These are phyloP conservation scores for Xiphophorus couchianus DNA, from an alignment of 2,113 vertebrate species.

Conservation along the genomic window DNA sequence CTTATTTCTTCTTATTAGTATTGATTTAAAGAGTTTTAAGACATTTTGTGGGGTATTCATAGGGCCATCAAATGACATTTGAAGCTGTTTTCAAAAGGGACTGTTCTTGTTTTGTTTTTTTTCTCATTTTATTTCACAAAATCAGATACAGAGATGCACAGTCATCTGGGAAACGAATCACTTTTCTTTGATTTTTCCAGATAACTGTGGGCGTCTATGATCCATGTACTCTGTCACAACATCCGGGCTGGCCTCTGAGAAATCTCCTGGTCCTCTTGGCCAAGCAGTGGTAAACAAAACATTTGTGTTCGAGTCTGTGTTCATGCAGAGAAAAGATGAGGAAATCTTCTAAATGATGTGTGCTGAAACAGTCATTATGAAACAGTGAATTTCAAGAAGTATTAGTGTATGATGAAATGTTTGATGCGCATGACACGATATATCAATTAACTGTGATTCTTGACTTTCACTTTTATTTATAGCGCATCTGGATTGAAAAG, in stretches of 20 bases:
- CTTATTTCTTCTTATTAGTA: background rate
- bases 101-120: background rate
- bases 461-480: background rate
- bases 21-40: background rate
- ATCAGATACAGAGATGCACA: background rate
- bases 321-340: background rate
- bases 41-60: background rate
- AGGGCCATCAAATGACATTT: background rate
- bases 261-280: slow-evolving; percentile 92
- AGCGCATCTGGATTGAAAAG: background rate
- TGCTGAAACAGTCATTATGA: background rate
- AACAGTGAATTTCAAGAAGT: slow-evolving; percentile 13
- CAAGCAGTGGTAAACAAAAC: slow-evolving; percentile 84
- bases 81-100: background rate
- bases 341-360: slow-evolving; percentile 6
- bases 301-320: background rate
- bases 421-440: slow-evolving; percentile 17
- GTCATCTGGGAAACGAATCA: slow-evolving; percentile 24
- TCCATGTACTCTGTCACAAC: slow-evolving; percentile 92
- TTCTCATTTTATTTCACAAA: background rate
- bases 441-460: background rate
- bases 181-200: slow-evolving; percentile 73
- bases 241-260: slow-evolving; percentile 96
- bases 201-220: slow-evolving; percentile 94
- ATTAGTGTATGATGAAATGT: background rate